Base-by-base conservation (phyloP, 2,888 invertebrate species). In the Quadroppia sp. region DNA sequence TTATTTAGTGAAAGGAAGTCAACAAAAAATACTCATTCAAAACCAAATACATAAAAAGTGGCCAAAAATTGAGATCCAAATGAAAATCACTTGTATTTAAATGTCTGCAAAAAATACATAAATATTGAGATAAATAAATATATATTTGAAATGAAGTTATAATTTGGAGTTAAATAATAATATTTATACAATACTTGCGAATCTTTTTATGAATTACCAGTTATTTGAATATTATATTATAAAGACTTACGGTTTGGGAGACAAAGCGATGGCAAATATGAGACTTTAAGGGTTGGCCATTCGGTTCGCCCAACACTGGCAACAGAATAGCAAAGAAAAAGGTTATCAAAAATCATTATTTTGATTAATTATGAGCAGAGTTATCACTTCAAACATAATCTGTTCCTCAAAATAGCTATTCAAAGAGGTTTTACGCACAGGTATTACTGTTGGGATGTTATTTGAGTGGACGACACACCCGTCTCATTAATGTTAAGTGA, bases 401-500 rank as follows among this genome's bases (percentile, higher is more conserved):
- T 59, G 59, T 59, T 59, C 32, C 23, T 4, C 59, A 50, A 50
- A 45, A 45, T 13, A n/a, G n/a, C 30, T 32, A 30, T 32, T 28
- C 59, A 28, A 59, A 59, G 6, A 59, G 15, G 48, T 15, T 48
- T n/a, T 48, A n/a, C 3, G 20, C 3, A 17, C 30, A 30, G 30
- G 30, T 56, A 56, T 56, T 28, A 56, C 15, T 13, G 20, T 9
- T n/a, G n/a, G 36, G 4, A 9, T 30, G 36, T 64, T 64, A 64
- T 64, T 64, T 64, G 64, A 64, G 64, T n/a, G 4, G 32, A 59
- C 36, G 64, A 36, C 64, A 64, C 64, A 64, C 64, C 64, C 64
- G n/a, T 64, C 64, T 64, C 64, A 64, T 64, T 64, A 64, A 64
- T 64, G 64, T 64, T 64, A 64, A 64, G 64, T 64, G 64, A 64